Percentiles rank a stretch among this genome's conserved stretches.
Evolutionary conservation across 1,140 invertebrate species (phyloP).

Genomic region (Ceratina calcarata): DNA sequence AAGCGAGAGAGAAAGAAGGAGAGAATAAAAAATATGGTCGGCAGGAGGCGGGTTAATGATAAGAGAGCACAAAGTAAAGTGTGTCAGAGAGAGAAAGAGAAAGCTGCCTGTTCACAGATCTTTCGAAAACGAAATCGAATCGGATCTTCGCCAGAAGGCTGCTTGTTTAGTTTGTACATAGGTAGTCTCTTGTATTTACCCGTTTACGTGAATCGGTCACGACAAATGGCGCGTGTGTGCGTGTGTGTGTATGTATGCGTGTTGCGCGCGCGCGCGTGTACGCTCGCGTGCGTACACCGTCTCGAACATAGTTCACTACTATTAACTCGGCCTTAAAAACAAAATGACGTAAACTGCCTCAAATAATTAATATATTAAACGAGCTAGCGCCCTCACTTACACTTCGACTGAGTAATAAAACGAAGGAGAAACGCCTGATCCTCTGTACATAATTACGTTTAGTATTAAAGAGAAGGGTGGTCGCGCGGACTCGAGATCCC

Average conservation of each 20-base stretch:
- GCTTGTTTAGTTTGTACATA: too few species aligned
- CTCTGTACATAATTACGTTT: slow-evolving; percentile 44
- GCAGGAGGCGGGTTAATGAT: background rate
- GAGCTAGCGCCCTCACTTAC: slow-evolving; percentile 62
- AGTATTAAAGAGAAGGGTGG: slow-evolving; percentile 12
- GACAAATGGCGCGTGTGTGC: background rate
- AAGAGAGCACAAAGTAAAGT: slow-evolving; percentile 9
- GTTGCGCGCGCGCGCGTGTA: too few species aligned
- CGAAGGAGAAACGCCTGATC: slow-evolving; percentile 44
- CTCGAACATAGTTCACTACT: slow-evolving; percentile 61
- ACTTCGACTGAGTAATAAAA: slow-evolving; percentile 57
- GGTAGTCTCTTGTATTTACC: background rate
- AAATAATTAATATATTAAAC: slow-evolving; percentile 65
- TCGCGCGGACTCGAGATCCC: slow-evolving; percentile 19
- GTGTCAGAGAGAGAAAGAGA: background rate
- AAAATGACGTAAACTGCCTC: slow-evolving; percentile 69
- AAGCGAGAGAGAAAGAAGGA: slow-evolving; percentile 4
- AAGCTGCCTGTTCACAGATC: background rate
- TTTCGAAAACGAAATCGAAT: background rate
- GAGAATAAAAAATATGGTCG: background rate
- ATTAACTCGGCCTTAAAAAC: slow-evolving; percentile 68
- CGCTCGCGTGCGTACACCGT: slow-evolving; percentile 8
- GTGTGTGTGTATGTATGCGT: too few species aligned
- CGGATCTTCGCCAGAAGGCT: slow-evolving; percentile 19
- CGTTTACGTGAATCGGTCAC: slow-evolving; percentile 16